A percentile compares a stretch with the other conserved stretches of the same genome.
Evolutionary conservation across 2,113 vertebrate species (phyloP).

Genomic region (Calidris pugnax): DNA sequence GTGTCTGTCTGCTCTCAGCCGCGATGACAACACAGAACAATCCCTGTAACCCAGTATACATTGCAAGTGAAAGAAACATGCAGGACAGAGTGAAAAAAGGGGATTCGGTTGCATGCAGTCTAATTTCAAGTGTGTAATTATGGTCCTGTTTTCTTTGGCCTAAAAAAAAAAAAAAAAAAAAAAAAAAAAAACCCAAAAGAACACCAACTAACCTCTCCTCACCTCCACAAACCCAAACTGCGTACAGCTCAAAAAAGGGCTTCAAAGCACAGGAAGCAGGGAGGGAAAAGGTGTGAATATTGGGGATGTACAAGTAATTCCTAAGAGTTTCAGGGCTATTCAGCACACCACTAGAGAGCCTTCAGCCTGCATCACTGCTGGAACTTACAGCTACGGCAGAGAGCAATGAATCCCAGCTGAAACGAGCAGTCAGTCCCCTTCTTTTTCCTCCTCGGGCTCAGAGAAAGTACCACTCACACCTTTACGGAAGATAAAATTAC

Average conservation of each 20-base stretch:
- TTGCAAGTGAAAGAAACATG: conserved; percentile 72
- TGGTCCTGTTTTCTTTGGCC: conserved; percentile 78
- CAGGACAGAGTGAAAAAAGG: conserved; percentile 69
- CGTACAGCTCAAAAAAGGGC: conserved; percentile 46
- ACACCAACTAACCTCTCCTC: conserved; percentile 40
- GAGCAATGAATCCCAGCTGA: neutral
- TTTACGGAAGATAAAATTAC: neutral
- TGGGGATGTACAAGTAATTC: neutral
- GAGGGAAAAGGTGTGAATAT: neutral
- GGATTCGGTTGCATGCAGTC: conserved; percentile 74
- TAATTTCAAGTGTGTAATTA: conserved; percentile 74
- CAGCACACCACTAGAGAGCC: conserved; percentile 6
- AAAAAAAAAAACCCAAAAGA: neutral
- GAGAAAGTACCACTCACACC: neutral
- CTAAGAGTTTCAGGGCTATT: conserved; percentile 30
- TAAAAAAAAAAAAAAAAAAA: neutral
- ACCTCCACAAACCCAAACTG: conserved; percentile 43
- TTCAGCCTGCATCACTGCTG: neutral
- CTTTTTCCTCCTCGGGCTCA: neutral
- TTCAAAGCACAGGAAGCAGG: neutral
- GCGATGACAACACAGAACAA: conserved; percentile 57
- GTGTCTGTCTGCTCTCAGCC: conserved; percentile 38
- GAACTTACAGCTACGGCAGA: neutral
- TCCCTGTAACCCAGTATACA: conserved; percentile 72
- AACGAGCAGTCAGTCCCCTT: neutral